Evolutionary conservation across 64 coral and sea anemone genomes (phyloP).

Genomic region (Montipora cactus): DNA sequence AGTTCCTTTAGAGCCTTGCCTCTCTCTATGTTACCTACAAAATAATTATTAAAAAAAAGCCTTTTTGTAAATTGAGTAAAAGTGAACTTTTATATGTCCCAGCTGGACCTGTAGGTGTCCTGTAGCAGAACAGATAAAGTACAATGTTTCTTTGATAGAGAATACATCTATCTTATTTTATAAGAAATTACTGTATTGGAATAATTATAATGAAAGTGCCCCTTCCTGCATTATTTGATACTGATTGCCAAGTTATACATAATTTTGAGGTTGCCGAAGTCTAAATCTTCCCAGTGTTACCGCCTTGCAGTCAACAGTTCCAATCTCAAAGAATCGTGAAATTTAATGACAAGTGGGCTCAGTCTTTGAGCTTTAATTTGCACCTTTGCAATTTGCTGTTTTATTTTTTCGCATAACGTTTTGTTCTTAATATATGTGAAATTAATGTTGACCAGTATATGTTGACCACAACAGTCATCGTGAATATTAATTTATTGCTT

Average conservation of each 20-base stretch:
- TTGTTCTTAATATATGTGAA: too few relatives aligned
- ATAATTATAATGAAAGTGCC: background rate
- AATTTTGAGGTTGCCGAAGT: too few relatives aligned
- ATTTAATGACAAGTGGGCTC: too few relatives aligned
- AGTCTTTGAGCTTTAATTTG: background rate
- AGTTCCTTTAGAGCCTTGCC: background rate
- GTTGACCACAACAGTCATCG: too few relatives aligned
- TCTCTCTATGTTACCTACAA: background rate
- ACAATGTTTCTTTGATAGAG: background rate
- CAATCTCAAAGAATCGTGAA: too few relatives aligned
- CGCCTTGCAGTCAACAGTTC: too few relatives aligned
- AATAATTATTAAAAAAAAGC: background rate
- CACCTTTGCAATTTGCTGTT: background rate
- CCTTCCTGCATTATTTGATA: background rate
- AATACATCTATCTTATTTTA: background rate
- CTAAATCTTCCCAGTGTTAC: too few relatives aligned
- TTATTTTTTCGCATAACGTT: background rate
- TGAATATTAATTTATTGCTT: background rate
- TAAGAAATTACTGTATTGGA: background rate
- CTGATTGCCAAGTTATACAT: too few relatives aligned
- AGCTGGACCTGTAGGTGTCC: background rate
- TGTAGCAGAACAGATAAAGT: background rate
- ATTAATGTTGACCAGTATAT: too few relatives aligned
- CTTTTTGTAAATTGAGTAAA: background rate
- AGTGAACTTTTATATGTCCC: background rate